Percentiles rank a stretch among this genome's conserved stretches.
Conservation (phyloP, 2,113 vertebrate species). For the Nerophis lumbriciformis region DNA sequence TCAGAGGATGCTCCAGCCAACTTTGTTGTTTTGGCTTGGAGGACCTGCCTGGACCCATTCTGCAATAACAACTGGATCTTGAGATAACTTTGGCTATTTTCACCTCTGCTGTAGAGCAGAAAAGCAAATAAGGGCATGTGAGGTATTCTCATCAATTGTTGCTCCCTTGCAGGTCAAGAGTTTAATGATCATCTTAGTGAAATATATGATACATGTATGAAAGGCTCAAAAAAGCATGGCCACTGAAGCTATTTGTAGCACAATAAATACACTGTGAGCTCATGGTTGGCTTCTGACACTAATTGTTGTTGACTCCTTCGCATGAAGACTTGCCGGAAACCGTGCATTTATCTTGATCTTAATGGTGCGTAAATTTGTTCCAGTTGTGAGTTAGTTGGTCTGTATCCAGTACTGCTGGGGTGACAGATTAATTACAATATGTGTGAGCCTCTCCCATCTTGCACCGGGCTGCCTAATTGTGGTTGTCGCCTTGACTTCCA, state of each 20-base stretch:
- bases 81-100: conserved; percentile 63
- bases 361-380: conserved; percentile 31
- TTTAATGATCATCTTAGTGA: conserved; percentile 31
- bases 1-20: conserved; percentile 49
- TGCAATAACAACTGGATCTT: conserved; percentile 56
- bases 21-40: conserved; percentile 57
- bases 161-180: conserved; percentile 17
- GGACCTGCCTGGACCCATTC: conserved; percentile 45
- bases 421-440: conserved; percentile 77
- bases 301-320: background rate
- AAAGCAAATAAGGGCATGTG: conserved; percentile 31
- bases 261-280: conserved; percentile 5
- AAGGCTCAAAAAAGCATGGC: background rate
- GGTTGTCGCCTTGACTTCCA: conserved; percentile 77
- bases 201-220: background rate
- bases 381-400: conserved; percentile 23
- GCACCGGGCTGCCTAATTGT: conserved; percentile 72
- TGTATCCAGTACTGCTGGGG: conserved; percentile 57
- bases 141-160: conserved; percentile 3
- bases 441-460: conserved; percentile 69
- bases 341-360: conserved; percentile 18
- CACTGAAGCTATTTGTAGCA: background rate
- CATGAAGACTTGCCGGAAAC: conserved; percentile 9
- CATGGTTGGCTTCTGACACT: conserved; percentile 3
- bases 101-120: conserved; percentile 41